Percentiles rank a stretch among this genome's conserved stretches.
These are phyloP conservation scores for Laticauda colubrina DNA, from an alignment of 2,113 vertebrate species.

Conservation along the genomic window DNA sequence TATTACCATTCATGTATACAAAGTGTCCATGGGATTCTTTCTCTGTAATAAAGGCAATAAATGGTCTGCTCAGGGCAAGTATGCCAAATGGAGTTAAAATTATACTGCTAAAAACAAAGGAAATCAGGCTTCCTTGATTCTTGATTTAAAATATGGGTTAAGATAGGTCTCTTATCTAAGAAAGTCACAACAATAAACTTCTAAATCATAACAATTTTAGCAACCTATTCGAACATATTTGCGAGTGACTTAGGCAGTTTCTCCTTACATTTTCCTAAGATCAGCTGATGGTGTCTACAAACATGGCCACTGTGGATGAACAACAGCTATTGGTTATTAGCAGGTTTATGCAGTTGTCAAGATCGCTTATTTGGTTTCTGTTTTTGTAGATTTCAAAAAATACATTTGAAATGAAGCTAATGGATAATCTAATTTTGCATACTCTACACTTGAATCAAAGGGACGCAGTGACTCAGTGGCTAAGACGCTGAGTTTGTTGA, in stretches of 20 bases:
- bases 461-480: too few species aligned
- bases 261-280: neutral
- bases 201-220: neutral
- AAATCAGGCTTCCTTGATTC: neutral
- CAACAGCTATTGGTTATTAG: neutral
- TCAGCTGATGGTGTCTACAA: neutral
- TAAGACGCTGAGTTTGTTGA: too few species aligned
- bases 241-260: neutral
- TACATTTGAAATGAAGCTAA: neutral
- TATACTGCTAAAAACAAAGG: neutral
- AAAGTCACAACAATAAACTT: neutral
- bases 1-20: neutral
- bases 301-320: neutral
- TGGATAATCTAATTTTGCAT: neutral
- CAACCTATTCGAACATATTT: neutral
- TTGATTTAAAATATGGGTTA: neutral
- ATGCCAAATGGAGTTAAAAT: neutral
- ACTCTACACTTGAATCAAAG: neutral
- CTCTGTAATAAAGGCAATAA: neutral
- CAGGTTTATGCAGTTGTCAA: neutral
- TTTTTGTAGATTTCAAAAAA: slow-evolving; percentile 1
- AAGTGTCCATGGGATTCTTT: neutral
- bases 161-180: neutral
- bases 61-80: neutral
- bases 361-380: neutral